phyloP scores from a whole-genome alignment of 2,888 invertebrate genomes.

The Melieria picta region DNA sequence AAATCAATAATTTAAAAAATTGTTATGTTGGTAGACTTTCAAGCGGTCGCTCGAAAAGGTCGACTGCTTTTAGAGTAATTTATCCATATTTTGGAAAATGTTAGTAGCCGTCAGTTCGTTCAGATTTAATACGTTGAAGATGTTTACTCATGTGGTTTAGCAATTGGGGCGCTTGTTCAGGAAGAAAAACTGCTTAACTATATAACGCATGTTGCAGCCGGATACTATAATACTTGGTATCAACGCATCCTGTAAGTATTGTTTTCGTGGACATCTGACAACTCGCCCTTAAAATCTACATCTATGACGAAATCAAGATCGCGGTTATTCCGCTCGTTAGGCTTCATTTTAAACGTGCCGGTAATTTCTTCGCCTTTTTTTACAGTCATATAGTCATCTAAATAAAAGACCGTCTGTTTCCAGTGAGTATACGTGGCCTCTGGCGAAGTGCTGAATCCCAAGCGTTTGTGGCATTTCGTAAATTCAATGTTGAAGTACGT shows the following conservation, averaged over 20 bases:
- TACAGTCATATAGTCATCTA: conserved; percentile 95
- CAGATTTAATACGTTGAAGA: too few relatives aligned
- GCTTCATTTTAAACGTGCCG: conserved; percentile 93
- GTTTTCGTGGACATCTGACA: conserved; percentile 84
- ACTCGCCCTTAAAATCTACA: conserved; percentile 90
- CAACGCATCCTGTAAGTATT: conserved; percentile 92
- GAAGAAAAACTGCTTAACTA: conserved; percentile 3
- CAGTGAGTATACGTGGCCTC: conserved; percentile 99
- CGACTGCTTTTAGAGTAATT: too few relatives aligned
- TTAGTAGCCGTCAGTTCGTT: too few relatives aligned
- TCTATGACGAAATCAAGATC: conserved; percentile 96
- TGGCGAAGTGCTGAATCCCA: conserved; percentile 98
- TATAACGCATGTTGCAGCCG: neutral
- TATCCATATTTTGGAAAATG: too few relatives aligned
- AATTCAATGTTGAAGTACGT: conserved; percentile 99
- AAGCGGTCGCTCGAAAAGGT: too few relatives aligned
- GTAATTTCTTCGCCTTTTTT: conserved; percentile 94
- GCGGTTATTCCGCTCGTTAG: conserved; percentile 95
- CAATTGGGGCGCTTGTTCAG: neutral
- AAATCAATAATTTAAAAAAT: too few relatives aligned
- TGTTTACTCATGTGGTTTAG: too few relatives aligned
- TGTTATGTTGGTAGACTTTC: too few relatives aligned
- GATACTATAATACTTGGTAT: conserved; percentile 17
- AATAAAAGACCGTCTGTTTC: conserved; percentile 97
- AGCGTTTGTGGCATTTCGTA: conserved; percentile 98